Evolutionary conservation across 2,888 invertebrate species (phyloP).

Genomic region (Brenthis daphne): DNA sequence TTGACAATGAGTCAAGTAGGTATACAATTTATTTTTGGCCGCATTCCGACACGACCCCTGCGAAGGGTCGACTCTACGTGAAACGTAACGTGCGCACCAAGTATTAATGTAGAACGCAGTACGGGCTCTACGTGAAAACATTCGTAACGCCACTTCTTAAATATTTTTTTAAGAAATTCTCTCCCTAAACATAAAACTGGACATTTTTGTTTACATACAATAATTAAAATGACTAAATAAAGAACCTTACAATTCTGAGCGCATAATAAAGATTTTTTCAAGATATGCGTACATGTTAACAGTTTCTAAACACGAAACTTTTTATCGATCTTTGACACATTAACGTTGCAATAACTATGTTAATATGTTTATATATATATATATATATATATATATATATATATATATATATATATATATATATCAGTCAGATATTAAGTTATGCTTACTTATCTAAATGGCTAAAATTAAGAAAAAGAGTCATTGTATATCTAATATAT

Average conservation of each 20-base stretch:
- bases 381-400: too few relatives aligned
- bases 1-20: constrained; percentile 6
- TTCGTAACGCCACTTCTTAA: constrained; percentile 20
- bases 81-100: constrained; percentile 21
- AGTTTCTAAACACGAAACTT: constrained; percentile 38
- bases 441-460: too few relatives aligned
- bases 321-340: constrained; percentile 36
- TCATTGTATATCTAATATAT: too few relatives aligned
- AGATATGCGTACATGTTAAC: constrained; percentile 37
- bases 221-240: constrained; percentile 20
- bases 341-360: constrained; percentile 26
- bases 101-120: constrained; percentile 23
- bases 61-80: constrained; percentile 18
- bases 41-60: constrained; percentile 28
- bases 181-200: constrained; percentile 4
- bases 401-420: too few relatives aligned
- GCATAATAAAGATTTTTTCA: constrained; percentile 31
- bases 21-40: constrained; percentile 11
- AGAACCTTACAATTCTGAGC: constrained; percentile 19
- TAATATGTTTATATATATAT: neutral
- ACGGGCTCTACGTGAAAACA: constrained; percentile 30
- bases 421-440: too few relatives aligned
- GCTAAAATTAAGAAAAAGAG: too few relatives aligned
- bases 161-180: constrained; percentile 28
- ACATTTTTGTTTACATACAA: constrained; percentile 21